phyloP scores from a whole-genome alignment of 2,888 invertebrate species.

The Panzeria rudis region DNA sequence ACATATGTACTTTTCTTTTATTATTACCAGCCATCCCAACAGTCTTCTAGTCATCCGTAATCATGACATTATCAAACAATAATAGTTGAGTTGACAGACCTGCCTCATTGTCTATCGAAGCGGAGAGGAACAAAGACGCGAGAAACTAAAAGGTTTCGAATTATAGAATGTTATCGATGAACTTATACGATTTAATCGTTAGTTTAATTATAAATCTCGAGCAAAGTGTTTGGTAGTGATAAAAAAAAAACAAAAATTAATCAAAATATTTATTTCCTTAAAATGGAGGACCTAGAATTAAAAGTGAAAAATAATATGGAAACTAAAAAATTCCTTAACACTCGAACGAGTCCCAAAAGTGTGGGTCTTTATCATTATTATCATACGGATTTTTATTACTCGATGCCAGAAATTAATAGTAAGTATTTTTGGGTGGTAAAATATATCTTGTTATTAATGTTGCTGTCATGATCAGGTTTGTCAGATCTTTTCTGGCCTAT shows the following conservation, averaged over 20 bases:
- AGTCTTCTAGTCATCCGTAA: constrained; percentile 11
- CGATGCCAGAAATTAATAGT: constrained; percentile 80
- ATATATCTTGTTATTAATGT: neutral
- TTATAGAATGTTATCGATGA: constrained; percentile 32
- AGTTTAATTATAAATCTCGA: constrained; percentile 71
- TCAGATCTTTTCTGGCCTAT: no score
- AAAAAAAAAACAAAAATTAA: constrained; percentile 5
- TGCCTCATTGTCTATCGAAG: constrained; percentile 26
- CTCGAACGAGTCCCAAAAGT: constrained; percentile 63
- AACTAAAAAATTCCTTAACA: constrained; percentile 64
- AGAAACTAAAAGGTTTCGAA: no score
- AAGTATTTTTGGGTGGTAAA: constrained; percentile 72
- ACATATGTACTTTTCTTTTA: constrained; percentile 12
- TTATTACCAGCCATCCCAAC: constrained; percentile 11
- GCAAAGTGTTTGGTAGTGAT: constrained; percentile 45
- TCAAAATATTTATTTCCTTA: neutral
- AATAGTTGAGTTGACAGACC: constrained; percentile 32
- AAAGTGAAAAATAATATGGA: constrained; percentile 75
- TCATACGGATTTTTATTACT: constrained; percentile 81
- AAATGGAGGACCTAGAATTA: constrained; percentile 49
- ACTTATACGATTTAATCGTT: constrained; percentile 28
- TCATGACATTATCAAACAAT: constrained; percentile 45
- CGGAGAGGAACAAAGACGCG: neutral
- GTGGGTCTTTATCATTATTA: constrained; percentile 83
- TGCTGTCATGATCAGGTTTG: no score